Conservation (phyloP, 2,888 invertebrate species). For the Cheilosia scutellata region DNA sequence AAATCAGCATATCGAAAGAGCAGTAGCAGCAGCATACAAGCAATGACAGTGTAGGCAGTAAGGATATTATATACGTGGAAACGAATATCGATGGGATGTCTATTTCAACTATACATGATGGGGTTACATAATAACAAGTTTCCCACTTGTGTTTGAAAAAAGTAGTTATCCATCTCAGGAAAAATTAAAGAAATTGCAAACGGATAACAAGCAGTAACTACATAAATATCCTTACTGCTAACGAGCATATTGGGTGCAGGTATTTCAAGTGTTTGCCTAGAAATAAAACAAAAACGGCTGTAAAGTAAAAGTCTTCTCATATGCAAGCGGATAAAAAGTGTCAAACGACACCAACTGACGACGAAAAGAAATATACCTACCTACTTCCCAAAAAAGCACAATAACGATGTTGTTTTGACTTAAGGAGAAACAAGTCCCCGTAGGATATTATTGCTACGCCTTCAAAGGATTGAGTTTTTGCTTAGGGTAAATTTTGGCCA, state of each 20-base stretch:
- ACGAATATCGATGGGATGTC: conserved; percentile 51
- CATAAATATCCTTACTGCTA: conserved; percentile 27
- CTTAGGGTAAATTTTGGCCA: not conserved
- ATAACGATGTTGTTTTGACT: conserved; percentile 48
- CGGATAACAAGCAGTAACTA: conserved; percentile 15
- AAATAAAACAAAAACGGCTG: not conserved
- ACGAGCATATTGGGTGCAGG: conserved; percentile 40
- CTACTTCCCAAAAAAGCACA: conserved; percentile 17
- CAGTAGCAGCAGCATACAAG: conserved; percentile 11
- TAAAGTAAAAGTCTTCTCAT: conserved; percentile 8
- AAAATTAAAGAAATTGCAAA: conserved; percentile 17
- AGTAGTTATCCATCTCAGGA: conserved; percentile 40
- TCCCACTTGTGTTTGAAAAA: conserved; percentile 27
- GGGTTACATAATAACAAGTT: conserved; percentile 62
- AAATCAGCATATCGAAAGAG: conserved; percentile 15
- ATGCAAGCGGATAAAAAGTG: not conserved
- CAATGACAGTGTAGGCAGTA: conserved; percentile 30
- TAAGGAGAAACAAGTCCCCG: not conserved
- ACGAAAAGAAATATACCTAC: not conserved
- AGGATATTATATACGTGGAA: conserved; percentile 20
- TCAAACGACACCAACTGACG: conserved; percentile 9
- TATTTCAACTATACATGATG: conserved; percentile 45
- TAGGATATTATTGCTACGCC: conserved; percentile 2
- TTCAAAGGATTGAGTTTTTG: not conserved
- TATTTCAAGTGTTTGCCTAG: conserved; percentile 22